Conservation (phyloP, 35 echinoderm and acorn worm species). For the Chiridota heheva region DNA sequence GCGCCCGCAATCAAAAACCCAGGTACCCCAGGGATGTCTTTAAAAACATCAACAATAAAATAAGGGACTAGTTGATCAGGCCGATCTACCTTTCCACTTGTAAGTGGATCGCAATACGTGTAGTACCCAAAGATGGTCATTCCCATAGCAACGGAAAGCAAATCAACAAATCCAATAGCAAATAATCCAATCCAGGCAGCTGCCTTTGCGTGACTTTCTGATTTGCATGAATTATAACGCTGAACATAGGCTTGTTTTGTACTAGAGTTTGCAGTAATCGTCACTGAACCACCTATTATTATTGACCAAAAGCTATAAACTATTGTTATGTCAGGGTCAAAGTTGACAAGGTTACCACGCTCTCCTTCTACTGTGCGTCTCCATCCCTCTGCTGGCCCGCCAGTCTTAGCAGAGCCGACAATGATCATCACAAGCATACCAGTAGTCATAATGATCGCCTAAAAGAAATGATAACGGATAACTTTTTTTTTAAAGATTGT, state of each 20-base stretch:
- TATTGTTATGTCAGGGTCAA: slow-evolving; percentile 15
- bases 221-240: slow-evolving; percentile 6
- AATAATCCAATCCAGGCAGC: slow-evolving; percentile 3
- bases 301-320: slow-evolving; percentile 7
- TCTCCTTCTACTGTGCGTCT: slow-evolving; percentile 24
- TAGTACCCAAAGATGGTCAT: slow-evolving; percentile 20
- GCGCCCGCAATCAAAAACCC: slow-evolving; percentile 26
- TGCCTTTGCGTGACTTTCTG: slow-evolving; percentile 5
- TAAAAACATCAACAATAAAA: slow-evolving; percentile 21
- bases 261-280: background rate
- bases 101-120: slow-evolving; percentile 12
- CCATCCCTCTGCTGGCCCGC: slow-evolving; percentile 30
- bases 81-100: background rate
- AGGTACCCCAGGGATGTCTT: slow-evolving; percentile 2
- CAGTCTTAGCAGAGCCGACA: slow-evolving; percentile 1
- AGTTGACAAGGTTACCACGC: slow-evolving; percentile 15
- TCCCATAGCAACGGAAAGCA: slow-evolving; percentile 14
- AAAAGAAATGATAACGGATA: too few relatives aligned
- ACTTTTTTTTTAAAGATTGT: too few relatives aligned
- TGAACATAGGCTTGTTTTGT: slow-evolving; percentile 13
- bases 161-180: slow-evolving; percentile 2
- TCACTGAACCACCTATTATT: slow-evolving; percentile 1
- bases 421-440: slow-evolving; percentile 11
- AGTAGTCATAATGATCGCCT: slow-evolving; percentile 11
- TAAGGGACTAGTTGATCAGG: slow-evolving; percentile 28